Percentiles rank a stretch among this genome's conserved stretches.
Conservation (phyloP, 1,140 invertebrate genomes). For the Rhopalosiphum padi region DNA sequence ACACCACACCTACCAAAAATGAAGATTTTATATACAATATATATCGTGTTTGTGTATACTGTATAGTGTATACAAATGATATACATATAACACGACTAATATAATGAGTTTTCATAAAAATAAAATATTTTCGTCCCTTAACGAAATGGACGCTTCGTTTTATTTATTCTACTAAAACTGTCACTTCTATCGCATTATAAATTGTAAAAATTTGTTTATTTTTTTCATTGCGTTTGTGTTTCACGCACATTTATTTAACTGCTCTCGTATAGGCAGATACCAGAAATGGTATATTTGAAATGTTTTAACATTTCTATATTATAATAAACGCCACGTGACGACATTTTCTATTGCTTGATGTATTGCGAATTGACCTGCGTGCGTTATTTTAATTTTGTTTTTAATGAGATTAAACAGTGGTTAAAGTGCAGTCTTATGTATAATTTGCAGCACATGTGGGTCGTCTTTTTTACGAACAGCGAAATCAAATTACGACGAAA, state of each 20-base stretch:
- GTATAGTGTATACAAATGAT: not conserved
- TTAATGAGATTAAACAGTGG: conserved; percentile 5
- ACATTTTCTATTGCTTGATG: not conserved
- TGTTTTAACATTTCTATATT: not conserved
- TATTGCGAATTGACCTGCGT: not conserved
- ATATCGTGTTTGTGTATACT: too few species aligned
- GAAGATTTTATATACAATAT: too few species aligned
- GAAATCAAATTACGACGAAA: not conserved
- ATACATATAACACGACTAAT: not conserved
- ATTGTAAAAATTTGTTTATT: not conserved
- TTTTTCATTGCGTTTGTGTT: not conserved
- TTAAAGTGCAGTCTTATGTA: not conserved
- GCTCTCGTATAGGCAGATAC: not conserved
- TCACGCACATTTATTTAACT: not conserved
- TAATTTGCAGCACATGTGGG: not conserved
- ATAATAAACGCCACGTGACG: not conserved
- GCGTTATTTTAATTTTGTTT: not conserved
- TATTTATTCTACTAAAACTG: not conserved
- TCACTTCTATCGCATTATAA: not conserved
- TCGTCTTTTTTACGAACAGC: not conserved
- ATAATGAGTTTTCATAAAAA: not conserved
- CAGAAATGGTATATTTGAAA: not conserved
- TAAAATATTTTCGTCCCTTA: not conserved
- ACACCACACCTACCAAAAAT: too few species aligned
- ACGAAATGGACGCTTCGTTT: not conserved